Conservation (phyloP, 2,797 vertebrate genomes). For the Phataginus tricuspis region DNA sequence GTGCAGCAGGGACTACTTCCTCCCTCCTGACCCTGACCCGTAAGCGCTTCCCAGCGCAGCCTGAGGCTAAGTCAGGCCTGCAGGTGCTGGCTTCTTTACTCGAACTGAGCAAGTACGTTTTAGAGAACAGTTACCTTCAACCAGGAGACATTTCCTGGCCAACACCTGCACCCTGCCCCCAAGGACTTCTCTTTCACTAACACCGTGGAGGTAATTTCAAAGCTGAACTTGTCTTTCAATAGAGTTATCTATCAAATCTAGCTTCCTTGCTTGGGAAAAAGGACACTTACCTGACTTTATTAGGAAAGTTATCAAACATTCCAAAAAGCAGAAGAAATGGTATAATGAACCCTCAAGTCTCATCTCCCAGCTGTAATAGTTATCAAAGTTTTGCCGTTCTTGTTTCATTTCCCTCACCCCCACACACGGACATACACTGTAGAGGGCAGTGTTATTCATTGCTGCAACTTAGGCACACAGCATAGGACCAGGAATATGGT, state of each 20-base stretch:
- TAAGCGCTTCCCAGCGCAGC: background rate
- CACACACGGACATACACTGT: background rate
- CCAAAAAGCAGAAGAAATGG: background rate
- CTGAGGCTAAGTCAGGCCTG: background rate
- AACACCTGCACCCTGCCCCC: background rate
- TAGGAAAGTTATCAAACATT: background rate
- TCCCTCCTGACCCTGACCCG: background rate
- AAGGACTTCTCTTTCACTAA: background rate
- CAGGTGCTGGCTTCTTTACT: background rate
- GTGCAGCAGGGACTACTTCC: background rate
- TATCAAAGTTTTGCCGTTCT: background rate
- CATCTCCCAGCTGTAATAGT: background rate
- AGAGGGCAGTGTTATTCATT: background rate
- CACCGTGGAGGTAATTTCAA: background rate
- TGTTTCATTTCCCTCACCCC: background rate
- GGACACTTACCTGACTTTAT: slow-evolving; percentile 12
- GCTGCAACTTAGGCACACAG: background rate
- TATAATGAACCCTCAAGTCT: background rate
- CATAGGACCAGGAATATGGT: background rate
- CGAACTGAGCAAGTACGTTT: background rate
- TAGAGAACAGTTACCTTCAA: background rate
- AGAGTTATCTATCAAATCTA: background rate
- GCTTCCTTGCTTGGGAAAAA: background rate
- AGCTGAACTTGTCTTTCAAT: background rate
- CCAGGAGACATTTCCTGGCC: background rate